Evolutionary conservation across 1,140 invertebrate genomes (phyloP).

Genomic region (Drosophila chauvacae): DNA sequence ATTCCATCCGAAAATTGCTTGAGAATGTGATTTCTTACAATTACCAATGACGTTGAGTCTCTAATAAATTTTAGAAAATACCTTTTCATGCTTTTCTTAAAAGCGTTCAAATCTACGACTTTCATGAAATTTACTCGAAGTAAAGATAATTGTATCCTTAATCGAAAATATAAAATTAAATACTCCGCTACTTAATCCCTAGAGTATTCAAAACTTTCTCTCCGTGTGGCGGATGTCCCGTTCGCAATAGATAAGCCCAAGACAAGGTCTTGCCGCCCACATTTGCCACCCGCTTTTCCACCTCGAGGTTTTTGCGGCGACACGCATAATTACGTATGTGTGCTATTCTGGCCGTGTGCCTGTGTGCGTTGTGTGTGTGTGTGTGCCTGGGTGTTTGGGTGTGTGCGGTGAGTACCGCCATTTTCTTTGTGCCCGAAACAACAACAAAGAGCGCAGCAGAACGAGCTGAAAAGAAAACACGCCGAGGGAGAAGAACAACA

Average conservation of each 20-base stretch:
- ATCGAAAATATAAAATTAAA: not conserved
- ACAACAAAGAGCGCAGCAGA: constrained; percentile 32
- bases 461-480: constrained; percentile 48
- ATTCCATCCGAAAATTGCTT: too few relatives aligned
- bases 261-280: constrained; percentile 35
- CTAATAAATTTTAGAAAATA: too few relatives aligned
- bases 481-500: constrained; percentile 36
- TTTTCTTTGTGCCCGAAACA: constrained; percentile 46
- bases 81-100: not conserved
- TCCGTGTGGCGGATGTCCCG: constrained; percentile 11
- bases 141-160: too few relatives aligned
- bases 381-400: constrained; percentile 1
- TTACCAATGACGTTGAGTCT: too few relatives aligned
- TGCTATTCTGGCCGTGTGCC: constrained; percentile 10
- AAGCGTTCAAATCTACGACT: too few relatives aligned
- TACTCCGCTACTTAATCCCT: too few relatives aligned
- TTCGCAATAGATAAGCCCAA: constrained; percentile 30
- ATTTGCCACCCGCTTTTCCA: constrained; percentile 19
- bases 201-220: not conserved
- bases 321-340: constrained; percentile 78
- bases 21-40: too few relatives aligned
- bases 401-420: constrained; percentile 33
- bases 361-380: not conserved
- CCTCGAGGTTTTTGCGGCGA: constrained; percentile 55
- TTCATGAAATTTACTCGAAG: too few relatives aligned